phyloP scores from a whole-genome alignment of 2,113 vertebrate genomes.

The Acinonyx jubatus region DNA sequence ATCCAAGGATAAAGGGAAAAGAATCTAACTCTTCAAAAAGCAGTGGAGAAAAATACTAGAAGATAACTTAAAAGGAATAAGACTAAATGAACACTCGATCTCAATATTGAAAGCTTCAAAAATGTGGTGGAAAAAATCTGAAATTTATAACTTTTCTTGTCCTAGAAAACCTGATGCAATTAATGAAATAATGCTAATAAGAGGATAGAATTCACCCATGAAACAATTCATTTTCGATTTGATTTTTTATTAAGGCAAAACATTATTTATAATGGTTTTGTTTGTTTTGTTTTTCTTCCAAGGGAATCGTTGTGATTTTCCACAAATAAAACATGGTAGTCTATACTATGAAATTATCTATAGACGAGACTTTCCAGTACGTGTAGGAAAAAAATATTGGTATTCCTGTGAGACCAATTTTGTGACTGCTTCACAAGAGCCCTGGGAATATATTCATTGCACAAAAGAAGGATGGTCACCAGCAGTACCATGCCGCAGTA shows the following conservation, averaged over 20 bases:
- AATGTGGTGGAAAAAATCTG: not conserved
- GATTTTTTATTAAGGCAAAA: not conserved
- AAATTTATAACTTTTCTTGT: not conserved
- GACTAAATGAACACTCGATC: not conserved
- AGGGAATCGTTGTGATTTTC: slow-evolving; percentile 79
- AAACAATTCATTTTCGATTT: not conserved
- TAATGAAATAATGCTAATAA: not conserved
- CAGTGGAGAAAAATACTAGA: not conserved
- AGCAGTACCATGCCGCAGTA: slow-evolving; percentile 78
- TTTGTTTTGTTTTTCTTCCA: slow-evolving; percentile 36
- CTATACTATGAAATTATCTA: rapidly evolving
- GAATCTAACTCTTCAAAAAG: not conserved
- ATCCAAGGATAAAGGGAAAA: not conserved
- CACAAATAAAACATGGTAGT: slow-evolving; percentile 64
- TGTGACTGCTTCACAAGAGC: rapidly evolving
- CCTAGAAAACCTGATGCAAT: not conserved
- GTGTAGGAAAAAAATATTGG: rapidly evolving
- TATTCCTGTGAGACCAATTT: not conserved
- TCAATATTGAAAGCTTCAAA: not conserved
- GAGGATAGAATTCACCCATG: not conserved
- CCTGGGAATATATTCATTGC: rapidly evolving
- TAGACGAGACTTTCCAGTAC: not conserved
- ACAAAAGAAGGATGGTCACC: slow-evolving; percentile 67
- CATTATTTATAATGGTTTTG: slow-evolving; percentile 31
- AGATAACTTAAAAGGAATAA: not conserved